Evolutionary conservation across 2,113 vertebrate species (phyloP).

Genomic region (Nycticryphes semicollaris): DNA sequence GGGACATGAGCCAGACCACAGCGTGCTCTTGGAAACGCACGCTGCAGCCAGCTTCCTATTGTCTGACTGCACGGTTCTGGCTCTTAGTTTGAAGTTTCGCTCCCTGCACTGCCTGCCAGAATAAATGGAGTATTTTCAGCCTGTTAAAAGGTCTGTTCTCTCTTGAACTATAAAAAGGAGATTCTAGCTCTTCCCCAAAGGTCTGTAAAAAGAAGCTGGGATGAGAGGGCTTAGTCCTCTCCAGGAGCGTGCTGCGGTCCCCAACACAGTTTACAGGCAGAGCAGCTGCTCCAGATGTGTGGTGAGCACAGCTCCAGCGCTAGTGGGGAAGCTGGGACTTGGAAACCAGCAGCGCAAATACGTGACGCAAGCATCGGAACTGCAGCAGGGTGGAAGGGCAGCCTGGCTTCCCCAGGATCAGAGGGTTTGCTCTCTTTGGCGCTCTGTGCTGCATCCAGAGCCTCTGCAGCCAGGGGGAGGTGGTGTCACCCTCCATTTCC

Average conservation of each 20-base stretch:
- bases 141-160: not conserved
- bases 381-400: not conserved
- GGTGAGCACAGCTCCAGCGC: not conserved
- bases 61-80: slow-evolving; percentile 41
- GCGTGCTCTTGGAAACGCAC: not conserved
- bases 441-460: not conserved
- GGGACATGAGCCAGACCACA: not conserved
- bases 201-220: not conserved
- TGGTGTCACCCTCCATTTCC: not conserved
- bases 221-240: not conserved
- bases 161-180: not conserved
- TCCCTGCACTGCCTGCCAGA: not conserved
- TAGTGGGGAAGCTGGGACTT: not conserved
- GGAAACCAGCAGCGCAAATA: not conserved
- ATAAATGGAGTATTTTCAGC: slow-evolving; percentile 15
- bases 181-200: not conserved
- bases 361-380: not conserved
- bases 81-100: not conserved
- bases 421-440: not conserved
- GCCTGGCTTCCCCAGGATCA: not conserved
- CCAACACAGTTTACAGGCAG: not conserved
- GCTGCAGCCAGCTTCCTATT: not conserved
- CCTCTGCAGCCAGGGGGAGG: not conserved
- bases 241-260: rapidly evolving
- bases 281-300: slow-evolving; percentile 13